Evolutionary conservation across 2,113 vertebrate species (phyloP), one percentile per base, ranked within the genome.

Genomic region (Panthera uncia): DNA sequence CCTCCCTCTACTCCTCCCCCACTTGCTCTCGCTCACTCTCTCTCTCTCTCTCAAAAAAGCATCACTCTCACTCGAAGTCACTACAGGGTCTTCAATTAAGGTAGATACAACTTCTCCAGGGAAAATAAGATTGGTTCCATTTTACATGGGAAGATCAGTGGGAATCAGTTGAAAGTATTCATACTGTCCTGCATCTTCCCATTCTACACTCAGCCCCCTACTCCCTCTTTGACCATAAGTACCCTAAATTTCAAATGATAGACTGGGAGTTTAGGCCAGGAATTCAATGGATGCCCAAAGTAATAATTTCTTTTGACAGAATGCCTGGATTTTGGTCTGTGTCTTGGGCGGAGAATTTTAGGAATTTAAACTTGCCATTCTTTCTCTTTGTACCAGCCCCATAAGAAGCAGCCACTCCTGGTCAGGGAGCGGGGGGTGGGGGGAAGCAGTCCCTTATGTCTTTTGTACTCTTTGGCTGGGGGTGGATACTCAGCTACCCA

Each of bases 11-110:
- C 19, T 5, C 18, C 55, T 55, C 18, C 55, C 55, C 55, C 5
- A 16, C 55, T 5, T 55, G 55, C 4, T 55, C 52, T 55, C 52
- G 5, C 52, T 55, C 52, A 23, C 3, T 57, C 18, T 57, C 55
- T 57, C 18, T 57, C 55, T 41, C 41, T 41, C 41, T 7, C 5
- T 7, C 5, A 57, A 57, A 57, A 57, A 82, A 97, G 50, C 27
- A 95, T 61, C 78, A 95, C 41, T 94, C 50, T 88, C 52, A 50
- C 25, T 55, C 91, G 57, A 88, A 50, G 82, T 92, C 87, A 93
- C 73, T 82, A 63, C 12, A 89, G n/a, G 41, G 52, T 92, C 95
- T 97, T 97, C 90, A 97, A 96, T 97, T 83, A 95, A 88, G 88
- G 80, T 41, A 95, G 57, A 92, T 57, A 92, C 66, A 92, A 45